Percentiles rank a stretch among this genome's conserved stretches.
phyloP scores from a whole-genome alignment of 2,797 vertebrate genomes.

The Heteromormyrus szaboi region DNA sequence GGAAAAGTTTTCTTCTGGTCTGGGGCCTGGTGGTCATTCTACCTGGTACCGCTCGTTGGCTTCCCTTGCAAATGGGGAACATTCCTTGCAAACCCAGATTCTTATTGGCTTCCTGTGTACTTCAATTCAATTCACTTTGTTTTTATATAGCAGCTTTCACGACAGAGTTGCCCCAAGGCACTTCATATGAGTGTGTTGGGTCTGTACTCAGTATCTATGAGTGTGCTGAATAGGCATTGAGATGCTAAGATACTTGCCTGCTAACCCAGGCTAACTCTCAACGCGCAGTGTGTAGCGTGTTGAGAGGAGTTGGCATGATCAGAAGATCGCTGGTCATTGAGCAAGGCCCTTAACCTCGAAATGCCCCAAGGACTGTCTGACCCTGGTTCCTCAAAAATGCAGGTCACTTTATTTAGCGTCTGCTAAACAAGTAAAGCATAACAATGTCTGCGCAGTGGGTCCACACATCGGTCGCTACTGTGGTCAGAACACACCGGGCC shows the following conservation, averaged over 20 bases:
- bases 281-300: not conserved
- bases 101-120: not conserved
- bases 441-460: conserved; percentile 65
- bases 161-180: not conserved
- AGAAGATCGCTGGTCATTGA: not conserved
- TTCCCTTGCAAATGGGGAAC: not conserved
- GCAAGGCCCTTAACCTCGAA: not conserved
- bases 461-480: conserved; percentile 91
- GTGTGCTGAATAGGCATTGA: not conserved
- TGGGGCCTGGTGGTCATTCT: not conserved
- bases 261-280: not conserved
- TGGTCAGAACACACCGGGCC: conserved; percentile 87
- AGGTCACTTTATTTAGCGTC: not conserved
- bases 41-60: not conserved
- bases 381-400: not conserved
- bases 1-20: not conserved
- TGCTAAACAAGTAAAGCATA: not conserved
- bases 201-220: not conserved
- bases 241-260: not conserved
- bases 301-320: not conserved
- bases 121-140: not conserved
- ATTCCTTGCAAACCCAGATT: not conserved
- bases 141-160: not conserved
- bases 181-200: not conserved
- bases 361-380: not conserved